Evolutionary conservation across 92 coral and sea anemone genomes (phyloP), one percentile per base, ranked within the genome.

Genomic region (Galaxea fascicularis): DNA sequence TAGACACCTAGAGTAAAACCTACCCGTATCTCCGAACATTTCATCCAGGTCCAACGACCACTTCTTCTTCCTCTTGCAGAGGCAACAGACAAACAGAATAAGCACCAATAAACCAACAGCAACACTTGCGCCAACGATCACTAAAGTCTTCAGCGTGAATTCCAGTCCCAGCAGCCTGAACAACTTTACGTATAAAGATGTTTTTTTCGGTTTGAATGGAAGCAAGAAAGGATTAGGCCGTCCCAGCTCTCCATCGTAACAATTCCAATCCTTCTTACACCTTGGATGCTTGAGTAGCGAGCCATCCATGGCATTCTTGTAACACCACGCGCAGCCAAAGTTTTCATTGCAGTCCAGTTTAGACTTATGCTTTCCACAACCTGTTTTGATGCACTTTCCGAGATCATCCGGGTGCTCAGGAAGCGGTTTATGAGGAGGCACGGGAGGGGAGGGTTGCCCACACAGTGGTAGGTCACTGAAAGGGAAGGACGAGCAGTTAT

Each of bases 271-370:
- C 28, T 58, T 64, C 10, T 75, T 53, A 54, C 94, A 91, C 27
- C 79, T 87, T 3, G 91, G 91, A 28, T 64, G 30, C 44, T 83
- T 76, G 6, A 88, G 84, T 21, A 82, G 56, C n/a, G 56, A 41
- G 28, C 76, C 76, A 10, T 78, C 85, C 11, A 62, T 30, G 21
- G 51, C 63, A 30, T 77, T 75, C 80, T 73, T 83, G 14, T 69
- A 30, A 46, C 94, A 91, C 94, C 94, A 91, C 72, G 78, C 81
- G 71, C 91, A 91, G 35, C 91, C 89, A 46, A 83, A 91, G 8
- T 87, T 75, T 44, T 87, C 74, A 8, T 84, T 82, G 44, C 94
- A 91, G 17, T 71, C 71, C 4, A 73, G 71, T 79, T 87, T 82
- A 28, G 82, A 60, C 25, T 56, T 22, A 76, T 76, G 74, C 15